These are phyloP conservation scores for Peromyscus attwateri DNA, from an alignment of 2,797 vertebrate species.

Conservation along the genomic window DNA sequence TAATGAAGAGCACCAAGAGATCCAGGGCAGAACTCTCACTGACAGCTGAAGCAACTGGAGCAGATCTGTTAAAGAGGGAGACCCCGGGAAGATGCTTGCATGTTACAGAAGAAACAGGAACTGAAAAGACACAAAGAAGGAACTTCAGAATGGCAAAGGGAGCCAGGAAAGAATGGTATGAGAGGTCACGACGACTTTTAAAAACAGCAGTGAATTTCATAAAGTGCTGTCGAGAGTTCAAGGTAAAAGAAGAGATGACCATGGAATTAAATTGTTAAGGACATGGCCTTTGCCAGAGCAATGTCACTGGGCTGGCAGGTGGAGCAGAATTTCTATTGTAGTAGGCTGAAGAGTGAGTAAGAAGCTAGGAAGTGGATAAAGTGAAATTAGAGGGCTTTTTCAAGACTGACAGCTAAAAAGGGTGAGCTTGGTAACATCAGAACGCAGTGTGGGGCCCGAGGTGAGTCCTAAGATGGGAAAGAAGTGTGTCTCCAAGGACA, in stretches of 20 bases:
- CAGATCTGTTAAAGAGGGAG: not conserved
- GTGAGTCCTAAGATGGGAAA: not conserved
- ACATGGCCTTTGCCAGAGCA: not conserved
- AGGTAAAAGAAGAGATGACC: not conserved
- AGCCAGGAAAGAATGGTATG: not conserved
- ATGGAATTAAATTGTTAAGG: not conserved
- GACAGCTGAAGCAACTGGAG: not conserved
- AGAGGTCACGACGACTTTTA: not conserved
- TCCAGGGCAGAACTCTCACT: not conserved
- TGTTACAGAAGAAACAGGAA: not conserved
- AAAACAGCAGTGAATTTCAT: not conserved
- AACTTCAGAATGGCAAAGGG: not conserved
- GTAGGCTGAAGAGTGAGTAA: not conserved
- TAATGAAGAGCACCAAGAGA: not conserved
- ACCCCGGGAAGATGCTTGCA: not conserved
- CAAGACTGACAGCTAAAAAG: not conserved
- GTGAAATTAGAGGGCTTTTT: not conserved
- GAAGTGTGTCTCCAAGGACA: conserved; percentile 4
- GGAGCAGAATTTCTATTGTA: conserved; percentile 38
- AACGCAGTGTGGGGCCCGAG: not conserved
- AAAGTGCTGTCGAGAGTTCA: not conserved
- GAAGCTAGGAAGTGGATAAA: not conserved
- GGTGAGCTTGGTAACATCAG: not conserved
- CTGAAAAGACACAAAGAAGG: not conserved
- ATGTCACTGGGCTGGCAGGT: not conserved